Evolutionary conservation across 2,113 vertebrate genomes (phyloP), one percentile per base, ranked within the genome.

Genomic region (Pogona vitticeps): DNA sequence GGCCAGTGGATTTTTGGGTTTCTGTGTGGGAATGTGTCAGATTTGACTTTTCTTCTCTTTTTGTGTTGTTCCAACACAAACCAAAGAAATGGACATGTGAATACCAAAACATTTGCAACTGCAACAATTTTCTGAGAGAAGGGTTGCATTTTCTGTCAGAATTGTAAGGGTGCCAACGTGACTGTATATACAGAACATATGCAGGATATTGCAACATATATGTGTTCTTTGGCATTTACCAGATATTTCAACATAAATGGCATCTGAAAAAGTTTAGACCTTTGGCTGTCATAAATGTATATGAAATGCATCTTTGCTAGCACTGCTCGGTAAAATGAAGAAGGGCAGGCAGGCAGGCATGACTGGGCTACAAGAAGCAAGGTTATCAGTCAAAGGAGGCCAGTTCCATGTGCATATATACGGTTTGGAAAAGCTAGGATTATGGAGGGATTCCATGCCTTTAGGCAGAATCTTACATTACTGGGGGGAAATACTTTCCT

Each of bases 401-500:
- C 36, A 26, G 20, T 13, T 14, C 21, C 58, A 9, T 26, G 3
- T 26, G 12, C 15, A 71, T 71, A 17, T 40, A 18, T 42, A 20
- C 40, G 20, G 12, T 1, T 42, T 80, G 46, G 46, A 52, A 52
- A 52, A 52, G 46, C 5, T 67, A 31, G 56, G 36, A 26, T 78
- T 78, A 31, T 38, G 36, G 78, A 78, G n/a, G n/a, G 17, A n/a
- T 70, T 82, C 46, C 23, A 18, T 70, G 23, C 31, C 76, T 65
- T 76, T 86, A 83, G 83, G n/a, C 78, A 81, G 88, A 78, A 33
- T 40, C 61, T 91, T 91, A 85, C 79, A 38, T 92, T 91, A 90
- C 92, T 95, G 94, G 97, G 94, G 58, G n/a, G 0, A 46, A 86
- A n/a, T 42, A 6, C 5, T 52, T 9, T 46, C 20, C n/a, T 70